Conservation (phyloP, 2,888 invertebrate genomes). For the Sepiola atlantica region DNA sequence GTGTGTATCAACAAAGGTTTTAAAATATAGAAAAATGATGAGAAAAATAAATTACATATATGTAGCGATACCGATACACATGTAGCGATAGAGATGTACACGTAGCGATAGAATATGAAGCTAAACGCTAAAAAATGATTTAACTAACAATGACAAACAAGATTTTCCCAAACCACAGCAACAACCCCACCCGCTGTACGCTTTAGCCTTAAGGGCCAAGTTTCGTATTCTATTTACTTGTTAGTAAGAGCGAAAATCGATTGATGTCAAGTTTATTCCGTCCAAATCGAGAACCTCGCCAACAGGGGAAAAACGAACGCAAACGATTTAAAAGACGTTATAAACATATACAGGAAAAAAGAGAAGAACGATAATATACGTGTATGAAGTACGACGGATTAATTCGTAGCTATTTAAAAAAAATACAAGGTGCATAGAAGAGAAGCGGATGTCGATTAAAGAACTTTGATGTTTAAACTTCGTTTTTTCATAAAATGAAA, state of each 20-base stretch:
- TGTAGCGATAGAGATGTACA: too few relatives aligned
- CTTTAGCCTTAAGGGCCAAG: background rate
- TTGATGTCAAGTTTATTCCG: conserved; percentile 32
- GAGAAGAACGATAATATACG: background rate
- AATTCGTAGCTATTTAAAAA: background rate
- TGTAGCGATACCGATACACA: too few relatives aligned
- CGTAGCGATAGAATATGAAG: too few relatives aligned
- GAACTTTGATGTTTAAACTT: background rate
- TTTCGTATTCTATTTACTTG: background rate
- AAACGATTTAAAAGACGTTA: background rate
- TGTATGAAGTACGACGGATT: background rate
- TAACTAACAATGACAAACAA: background rate
- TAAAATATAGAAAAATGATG: too few relatives aligned
- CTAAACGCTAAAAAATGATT: background rate
- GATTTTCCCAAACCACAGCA: background rate
- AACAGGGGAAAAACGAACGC: background rate
- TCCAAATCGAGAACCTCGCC: background rate
- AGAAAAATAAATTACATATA: too few relatives aligned
- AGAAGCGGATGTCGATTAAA: background rate
- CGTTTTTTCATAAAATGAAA: background rate
- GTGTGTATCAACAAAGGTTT: too few relatives aligned
- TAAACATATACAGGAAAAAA: background rate
- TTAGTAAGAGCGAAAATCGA: background rate
- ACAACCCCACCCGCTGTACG: background rate
- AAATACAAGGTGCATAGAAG: background rate